Evolutionary conservation across 23 tunicate species (phyloP).

Genomic region (Pegea sp.): DNA sequence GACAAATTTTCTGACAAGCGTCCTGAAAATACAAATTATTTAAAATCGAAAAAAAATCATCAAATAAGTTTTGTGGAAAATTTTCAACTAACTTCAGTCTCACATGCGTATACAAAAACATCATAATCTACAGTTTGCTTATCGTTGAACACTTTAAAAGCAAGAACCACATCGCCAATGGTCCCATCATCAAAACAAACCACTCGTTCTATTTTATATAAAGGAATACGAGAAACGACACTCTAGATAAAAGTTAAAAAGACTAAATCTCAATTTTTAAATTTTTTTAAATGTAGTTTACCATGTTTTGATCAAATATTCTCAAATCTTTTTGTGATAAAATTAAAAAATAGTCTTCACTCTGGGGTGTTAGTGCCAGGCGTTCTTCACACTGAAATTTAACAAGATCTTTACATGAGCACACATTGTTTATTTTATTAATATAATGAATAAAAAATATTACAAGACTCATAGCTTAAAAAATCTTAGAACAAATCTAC

Average conservation of each 20-base stretch:
- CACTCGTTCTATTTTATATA: not conserved
- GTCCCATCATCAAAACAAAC: not conserved
- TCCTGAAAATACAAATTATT: not conserved
- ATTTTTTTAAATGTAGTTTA: too few relatives aligned
- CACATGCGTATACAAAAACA: not conserved
- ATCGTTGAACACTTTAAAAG: not conserved
- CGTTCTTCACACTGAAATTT: not conserved
- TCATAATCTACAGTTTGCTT: not conserved
- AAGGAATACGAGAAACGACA: not conserved
- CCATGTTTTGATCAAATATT: too few relatives aligned
- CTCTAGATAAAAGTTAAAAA: not conserved
- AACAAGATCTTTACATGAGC: too few relatives aligned
- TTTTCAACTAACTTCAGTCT: not conserved
- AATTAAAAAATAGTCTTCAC: too few relatives aligned
- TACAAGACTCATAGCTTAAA: too few relatives aligned
- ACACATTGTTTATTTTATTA: too few relatives aligned
- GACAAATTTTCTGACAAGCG: not conserved
- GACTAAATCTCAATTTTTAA: not conserved
- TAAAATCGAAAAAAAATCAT: not conserved
- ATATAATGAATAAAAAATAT: too few relatives aligned
- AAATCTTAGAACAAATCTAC: too few relatives aligned
- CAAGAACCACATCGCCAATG: not conserved
- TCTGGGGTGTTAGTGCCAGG: not conserved
- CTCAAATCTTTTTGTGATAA: too few relatives aligned
- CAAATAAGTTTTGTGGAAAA: too few relatives aligned